These are phyloP conservation scores for Karalla daura DNA, from an alignment of 2,797 vertebrate genomes.

Conservation along the genomic window DNA sequence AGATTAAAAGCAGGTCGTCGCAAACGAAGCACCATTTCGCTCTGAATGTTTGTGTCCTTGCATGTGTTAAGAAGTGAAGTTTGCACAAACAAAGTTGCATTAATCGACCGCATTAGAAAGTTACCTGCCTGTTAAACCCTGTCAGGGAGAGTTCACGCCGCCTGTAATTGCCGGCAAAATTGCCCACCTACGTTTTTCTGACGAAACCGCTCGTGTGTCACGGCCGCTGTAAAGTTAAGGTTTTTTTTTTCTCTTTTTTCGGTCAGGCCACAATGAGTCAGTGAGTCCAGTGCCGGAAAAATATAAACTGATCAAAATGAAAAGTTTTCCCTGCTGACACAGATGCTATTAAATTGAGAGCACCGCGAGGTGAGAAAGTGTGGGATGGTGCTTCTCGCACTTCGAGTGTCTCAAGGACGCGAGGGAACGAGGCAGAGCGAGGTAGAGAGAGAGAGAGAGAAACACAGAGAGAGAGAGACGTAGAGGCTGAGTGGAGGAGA, in stretches of 20 bases:
- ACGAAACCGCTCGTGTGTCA: conserved; percentile 8
- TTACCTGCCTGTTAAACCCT: neutral
- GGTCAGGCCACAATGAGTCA: conserved; percentile 51
- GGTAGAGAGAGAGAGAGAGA: conserved; percentile 1
- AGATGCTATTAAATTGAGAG: conserved; percentile 48
- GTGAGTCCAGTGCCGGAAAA: conserved; percentile 39
- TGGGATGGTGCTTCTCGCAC: conserved; percentile 36
- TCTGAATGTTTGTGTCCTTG: too few relatives aligned
- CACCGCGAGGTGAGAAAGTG: conserved; percentile 25
- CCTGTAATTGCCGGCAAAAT: conserved; percentile 32
- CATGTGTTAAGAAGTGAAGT: neutral
- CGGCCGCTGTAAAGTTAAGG: conserved; percentile 33
- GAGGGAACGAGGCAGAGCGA: conserved; percentile 23
- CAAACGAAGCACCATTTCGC: too few relatives aligned
- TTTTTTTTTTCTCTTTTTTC: conserved; percentile 6
- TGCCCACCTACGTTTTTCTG: conserved; percentile 44
- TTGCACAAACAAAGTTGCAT: neutral
- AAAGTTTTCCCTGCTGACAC: conserved; percentile 57
- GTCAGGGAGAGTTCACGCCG: conserved; percentile 10
- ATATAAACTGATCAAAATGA: conserved; percentile 56
- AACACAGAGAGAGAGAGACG: neutral
- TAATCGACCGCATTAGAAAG: neutral
- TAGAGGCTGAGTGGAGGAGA: neutral
- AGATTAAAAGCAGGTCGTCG: too few relatives aligned
- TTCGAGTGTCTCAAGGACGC: conserved; percentile 51